These are phyloP conservation scores for Callorhinus ursinus DNA, from an alignment of 2,113 vertebrate species.

Conservation along the genomic window DNA sequence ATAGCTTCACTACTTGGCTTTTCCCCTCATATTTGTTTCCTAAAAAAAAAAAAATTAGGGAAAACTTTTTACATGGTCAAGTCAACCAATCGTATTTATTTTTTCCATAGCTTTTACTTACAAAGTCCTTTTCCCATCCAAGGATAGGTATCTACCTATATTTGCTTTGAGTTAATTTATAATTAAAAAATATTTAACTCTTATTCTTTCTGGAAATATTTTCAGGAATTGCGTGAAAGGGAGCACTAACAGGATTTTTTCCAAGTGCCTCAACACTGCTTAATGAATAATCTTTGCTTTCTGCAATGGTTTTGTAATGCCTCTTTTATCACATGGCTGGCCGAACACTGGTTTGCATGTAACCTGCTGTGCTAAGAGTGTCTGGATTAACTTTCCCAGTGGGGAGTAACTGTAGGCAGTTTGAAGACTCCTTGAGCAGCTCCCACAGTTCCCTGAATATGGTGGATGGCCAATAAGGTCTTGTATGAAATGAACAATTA, in stretches of 20 bases:
- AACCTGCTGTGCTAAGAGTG: background rate
- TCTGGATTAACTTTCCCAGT: background rate
- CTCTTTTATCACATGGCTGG: conserved; percentile 11
- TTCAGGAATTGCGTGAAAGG: conserved; percentile 13
- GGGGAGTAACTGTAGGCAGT: background rate
- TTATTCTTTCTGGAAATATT: conserved; percentile 35
- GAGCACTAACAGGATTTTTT: background rate
- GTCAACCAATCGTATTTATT: background rate
- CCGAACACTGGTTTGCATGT: background rate
- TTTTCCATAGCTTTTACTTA: background rate
- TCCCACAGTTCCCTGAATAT: background rate
- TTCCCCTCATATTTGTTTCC: background rate
- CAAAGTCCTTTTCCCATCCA: background rate
- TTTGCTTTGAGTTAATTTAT: conserved; percentile 28
- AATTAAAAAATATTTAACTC: background rate
- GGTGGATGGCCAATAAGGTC: background rate
- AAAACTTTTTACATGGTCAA: background rate
- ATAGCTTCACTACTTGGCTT: background rate
- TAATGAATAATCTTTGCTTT: conserved; percentile 46
- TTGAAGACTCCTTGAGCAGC: background rate
- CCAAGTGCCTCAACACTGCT: background rate
- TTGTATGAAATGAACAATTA: conserved; percentile 46
- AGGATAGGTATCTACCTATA: background rate
- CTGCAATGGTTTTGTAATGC: background rate
- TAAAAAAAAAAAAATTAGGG: background rate